phyloP scores from a whole-genome alignment of 2,113 vertebrate genomes.

The Peromyscus californicus region DNA sequence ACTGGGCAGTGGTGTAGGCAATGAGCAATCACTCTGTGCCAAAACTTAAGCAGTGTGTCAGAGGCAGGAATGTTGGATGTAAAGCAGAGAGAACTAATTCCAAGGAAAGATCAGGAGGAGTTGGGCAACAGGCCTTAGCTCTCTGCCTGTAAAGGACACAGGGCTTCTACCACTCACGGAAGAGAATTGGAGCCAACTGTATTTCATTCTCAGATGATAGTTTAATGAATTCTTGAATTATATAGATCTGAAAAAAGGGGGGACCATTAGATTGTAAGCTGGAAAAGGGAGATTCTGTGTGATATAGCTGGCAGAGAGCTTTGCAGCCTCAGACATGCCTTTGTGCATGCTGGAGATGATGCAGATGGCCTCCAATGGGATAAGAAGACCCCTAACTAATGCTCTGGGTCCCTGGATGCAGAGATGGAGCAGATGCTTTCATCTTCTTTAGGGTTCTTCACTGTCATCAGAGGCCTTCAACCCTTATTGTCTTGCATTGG shows the following conservation, averaged over 20 bases:
- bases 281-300: background rate
- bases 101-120: background rate
- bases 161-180: background rate
- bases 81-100: background rate
- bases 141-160: background rate
- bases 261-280: background rate
- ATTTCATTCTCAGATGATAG: background rate
- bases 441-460: background rate
- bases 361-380: background rate
- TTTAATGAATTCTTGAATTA: background rate
- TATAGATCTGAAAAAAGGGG: background rate
- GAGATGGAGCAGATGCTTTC: background rate
- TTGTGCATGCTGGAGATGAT: background rate
- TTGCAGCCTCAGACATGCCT: background rate
- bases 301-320: background rate
- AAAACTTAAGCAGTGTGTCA: background rate
- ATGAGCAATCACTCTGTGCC: background rate
- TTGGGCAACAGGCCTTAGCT: background rate
- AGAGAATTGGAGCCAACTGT: background rate
- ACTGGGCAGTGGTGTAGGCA: background rate
- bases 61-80: background rate
- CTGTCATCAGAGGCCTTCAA: background rate
- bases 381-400: background rate
- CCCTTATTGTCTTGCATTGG: background rate
- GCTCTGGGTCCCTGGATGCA: background rate